Evolutionary conservation across 2,113 vertebrate species (phyloP).

Genomic region (Nettapus auritus): DNA sequence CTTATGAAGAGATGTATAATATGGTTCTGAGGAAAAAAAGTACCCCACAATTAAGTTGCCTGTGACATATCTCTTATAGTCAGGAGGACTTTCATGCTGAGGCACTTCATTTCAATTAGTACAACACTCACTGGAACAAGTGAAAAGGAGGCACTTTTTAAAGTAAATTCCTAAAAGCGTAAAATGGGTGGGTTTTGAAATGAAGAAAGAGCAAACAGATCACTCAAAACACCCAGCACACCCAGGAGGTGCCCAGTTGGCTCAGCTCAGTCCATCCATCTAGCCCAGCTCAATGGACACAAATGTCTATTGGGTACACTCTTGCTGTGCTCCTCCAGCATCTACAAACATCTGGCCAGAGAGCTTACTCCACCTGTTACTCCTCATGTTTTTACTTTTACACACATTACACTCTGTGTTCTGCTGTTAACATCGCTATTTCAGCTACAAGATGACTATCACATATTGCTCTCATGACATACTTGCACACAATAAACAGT

Average conservation of each 20-base stretch:
- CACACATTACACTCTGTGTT: too few species aligned
- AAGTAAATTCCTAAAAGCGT: background rate
- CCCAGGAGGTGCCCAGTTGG: background rate
- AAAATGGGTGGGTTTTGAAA: background rate
- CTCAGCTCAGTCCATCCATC: background rate
- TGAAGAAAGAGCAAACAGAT: background rate
- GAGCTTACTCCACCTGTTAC: too few species aligned
- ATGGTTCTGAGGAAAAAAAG: background rate
- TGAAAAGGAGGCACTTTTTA: background rate
- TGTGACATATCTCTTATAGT: background rate
- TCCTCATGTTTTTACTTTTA: background rate
- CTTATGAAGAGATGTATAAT: background rate
- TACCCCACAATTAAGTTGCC: too few species aligned
- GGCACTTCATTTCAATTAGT: background rate
- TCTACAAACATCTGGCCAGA: background rate
- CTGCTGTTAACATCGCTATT: background rate
- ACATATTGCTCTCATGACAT: fast-evolving
- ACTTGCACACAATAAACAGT: background rate
- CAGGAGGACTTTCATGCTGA: background rate
- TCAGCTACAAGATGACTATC: fast-evolving
- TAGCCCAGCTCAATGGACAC: fast-evolving
- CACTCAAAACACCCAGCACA: background rate
- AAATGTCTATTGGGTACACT: background rate
- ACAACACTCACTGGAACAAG: background rate
- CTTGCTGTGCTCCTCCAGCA: background rate